Conservation (phyloP, 35 echinoderm and acorn worm genomes). For the Apostichopus japonicus region DNA sequence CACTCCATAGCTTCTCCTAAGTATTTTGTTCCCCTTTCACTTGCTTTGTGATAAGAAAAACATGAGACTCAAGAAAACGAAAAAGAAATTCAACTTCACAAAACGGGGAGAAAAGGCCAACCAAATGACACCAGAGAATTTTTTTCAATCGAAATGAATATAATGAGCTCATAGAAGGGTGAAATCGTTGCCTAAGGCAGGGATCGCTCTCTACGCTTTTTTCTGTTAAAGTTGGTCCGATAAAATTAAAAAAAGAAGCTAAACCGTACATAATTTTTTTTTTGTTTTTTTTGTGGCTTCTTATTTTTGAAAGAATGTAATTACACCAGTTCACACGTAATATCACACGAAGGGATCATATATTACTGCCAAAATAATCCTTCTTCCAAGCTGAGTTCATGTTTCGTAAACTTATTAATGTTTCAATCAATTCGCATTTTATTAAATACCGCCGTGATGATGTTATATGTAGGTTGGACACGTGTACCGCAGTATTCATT, state of each 20-base stretch:
- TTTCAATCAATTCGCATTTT: too few relatives aligned
- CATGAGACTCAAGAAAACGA: neutral
- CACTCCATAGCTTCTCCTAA: neutral
- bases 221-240: constrained; percentile 24
- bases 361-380: too few relatives aligned
- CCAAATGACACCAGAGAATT: neutral
- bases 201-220: constrained; percentile 13
- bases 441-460: too few relatives aligned
- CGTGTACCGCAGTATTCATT: too few relatives aligned
- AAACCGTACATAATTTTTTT: neutral
- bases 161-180: constrained; percentile 38
- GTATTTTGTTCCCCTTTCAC: neutral
- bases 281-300: neutral
- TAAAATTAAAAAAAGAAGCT: constrained; percentile 14
- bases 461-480: too few relatives aligned
- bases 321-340: constrained; percentile 1
- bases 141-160: constrained; percentile 31
- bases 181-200: constrained; percentile 23
- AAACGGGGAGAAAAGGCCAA: neutral
- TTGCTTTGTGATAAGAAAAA: constrained; percentile 16
- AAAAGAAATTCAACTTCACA: neutral
- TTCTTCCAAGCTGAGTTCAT: too few relatives aligned
- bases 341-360: neutral
- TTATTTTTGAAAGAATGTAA: neutral
- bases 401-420: too few relatives aligned